Percentiles rank a stretch among this genome's conserved stretches.
Evolutionary conservation across 2,797 vertebrate genomes (phyloP).

Genomic region (Scolopax rusticola): DNA sequence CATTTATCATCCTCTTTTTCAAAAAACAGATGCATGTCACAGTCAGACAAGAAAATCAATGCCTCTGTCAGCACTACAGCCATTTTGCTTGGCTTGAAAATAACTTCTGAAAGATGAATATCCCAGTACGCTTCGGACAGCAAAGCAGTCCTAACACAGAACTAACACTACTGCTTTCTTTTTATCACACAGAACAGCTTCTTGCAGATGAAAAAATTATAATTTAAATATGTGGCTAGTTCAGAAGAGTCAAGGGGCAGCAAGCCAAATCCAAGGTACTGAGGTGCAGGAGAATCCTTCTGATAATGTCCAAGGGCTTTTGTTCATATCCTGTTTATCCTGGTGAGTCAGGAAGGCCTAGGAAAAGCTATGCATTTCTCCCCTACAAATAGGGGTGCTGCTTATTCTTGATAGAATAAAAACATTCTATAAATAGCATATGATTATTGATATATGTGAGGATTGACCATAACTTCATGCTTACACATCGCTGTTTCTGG

Average conservation of each 20-base stretch:
- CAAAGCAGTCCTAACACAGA: not conserved
- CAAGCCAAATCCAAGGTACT: not conserved
- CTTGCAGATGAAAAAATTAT: not conserved
- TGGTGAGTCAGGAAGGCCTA: not conserved
- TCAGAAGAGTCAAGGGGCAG: not conserved
- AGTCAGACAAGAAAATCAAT: not conserved
- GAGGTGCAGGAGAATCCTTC: not conserved
- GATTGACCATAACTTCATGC: not conserved
- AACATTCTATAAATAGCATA: not conserved
- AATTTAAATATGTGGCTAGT: not conserved
- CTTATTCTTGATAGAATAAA: not conserved
- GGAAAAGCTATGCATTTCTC: rapidly evolving
- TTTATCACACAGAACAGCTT: not conserved
- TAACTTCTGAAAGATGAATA: not conserved
- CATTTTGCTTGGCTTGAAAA: not conserved
- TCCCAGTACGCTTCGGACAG: not conserved
- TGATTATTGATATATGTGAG: not conserved
- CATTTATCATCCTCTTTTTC: not conserved
- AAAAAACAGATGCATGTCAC: not conserved
- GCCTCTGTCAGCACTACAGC: not conserved
- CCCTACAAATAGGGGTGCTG: not conserved
- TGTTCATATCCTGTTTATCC: not conserved
- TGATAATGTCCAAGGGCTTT: not conserved
- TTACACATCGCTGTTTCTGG: not conserved
- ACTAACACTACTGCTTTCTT: not conserved